Evolutionary conservation across 2,797 vertebrate genomes (phyloP).

Genomic region (Ptychobarbus kaznakovi): DNA sequence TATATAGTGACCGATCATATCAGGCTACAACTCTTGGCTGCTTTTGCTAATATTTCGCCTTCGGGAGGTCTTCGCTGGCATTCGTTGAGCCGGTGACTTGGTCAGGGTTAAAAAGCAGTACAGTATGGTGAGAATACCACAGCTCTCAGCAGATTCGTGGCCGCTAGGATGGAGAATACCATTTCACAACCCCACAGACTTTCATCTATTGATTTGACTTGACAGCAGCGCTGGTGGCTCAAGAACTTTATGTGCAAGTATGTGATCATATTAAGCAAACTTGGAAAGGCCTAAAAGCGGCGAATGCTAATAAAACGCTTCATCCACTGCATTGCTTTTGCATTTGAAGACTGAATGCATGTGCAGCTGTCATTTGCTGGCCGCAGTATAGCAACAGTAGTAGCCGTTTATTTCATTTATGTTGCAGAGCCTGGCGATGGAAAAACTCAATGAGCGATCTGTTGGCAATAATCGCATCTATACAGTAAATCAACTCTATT

Average conservation of each 20-base stretch:
- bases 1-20: background rate
- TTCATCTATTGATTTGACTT: conserved; percentile 32
- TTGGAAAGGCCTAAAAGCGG: background rate
- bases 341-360: conserved; percentile 30
- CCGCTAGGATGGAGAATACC: background rate
- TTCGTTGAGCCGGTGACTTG: background rate
- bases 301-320: conserved; percentile 28
- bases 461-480: background rate
- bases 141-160: conserved; percentile 19
- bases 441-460: background rate
- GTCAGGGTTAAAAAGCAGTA: conserved; percentile 21
- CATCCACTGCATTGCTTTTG: conserved; percentile 1
- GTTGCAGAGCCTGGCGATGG: conserved; percentile 24
- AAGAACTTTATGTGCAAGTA: conserved; percentile 5
- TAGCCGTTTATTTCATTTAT: conserved; percentile 23
- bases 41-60: conserved; percentile 9
- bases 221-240: conserved; percentile 12
- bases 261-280: conserved; percentile 11
- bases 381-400: conserved; percentile 9
- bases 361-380: conserved; percentile 15
- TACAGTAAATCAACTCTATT: conserved; percentile 14
- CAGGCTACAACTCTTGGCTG: background rate
- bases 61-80: conserved; percentile 7
- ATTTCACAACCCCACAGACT: conserved; percentile 25
- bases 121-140: background rate